Percentiles rank a stretch among this genome's conserved stretches.
phyloP scores from a whole-genome alignment of 2,113 vertebrate genomes.

The Paramormyrops kingsleyae region DNA sequence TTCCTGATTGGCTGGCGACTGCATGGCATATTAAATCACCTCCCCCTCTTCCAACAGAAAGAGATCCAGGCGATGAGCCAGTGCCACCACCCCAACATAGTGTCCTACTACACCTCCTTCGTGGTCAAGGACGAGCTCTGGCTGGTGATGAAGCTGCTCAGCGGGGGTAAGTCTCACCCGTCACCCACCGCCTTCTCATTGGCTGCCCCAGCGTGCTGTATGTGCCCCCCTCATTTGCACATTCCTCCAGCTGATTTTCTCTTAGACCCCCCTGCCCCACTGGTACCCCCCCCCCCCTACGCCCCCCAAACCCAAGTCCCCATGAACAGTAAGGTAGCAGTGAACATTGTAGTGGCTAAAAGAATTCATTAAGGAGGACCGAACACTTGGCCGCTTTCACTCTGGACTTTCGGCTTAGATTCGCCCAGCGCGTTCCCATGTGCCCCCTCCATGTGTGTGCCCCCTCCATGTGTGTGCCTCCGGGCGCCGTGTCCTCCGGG shows the following conservation, averaged over 20 bases:
- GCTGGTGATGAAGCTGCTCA: conserved; percentile 95
- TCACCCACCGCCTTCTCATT: background rate
- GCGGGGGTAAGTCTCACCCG: conserved; percentile 70
- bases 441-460: background rate
- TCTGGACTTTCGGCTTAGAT: background rate
- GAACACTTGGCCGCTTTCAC: background rate
- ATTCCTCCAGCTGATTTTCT: background rate
- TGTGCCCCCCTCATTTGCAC: background rate
- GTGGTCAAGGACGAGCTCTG: conserved; percentile 98
- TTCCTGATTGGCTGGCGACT: background rate
- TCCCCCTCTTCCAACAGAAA: conserved; percentile 60
- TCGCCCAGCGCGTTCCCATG: background rate
- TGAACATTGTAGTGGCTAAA: background rate
- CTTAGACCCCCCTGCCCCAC: background rate
- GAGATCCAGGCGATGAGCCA: conserved; percentile 92
- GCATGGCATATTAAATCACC: background rate
- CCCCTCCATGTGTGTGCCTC: background rate
- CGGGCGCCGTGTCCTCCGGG: no score
- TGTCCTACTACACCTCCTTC: conserved; percentile 95
- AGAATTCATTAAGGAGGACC: background rate
- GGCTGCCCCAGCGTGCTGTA: background rate
- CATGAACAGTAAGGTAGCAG: background rate
- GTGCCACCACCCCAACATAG: conserved; percentile 96
- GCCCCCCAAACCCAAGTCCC: background rate
- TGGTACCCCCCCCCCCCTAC: background rate